Percentiles rank a stretch among this genome's conserved stretches.
Conservation (phyloP, 2,797 vertebrate genomes). For the Spheniscus humboldti region DNA sequence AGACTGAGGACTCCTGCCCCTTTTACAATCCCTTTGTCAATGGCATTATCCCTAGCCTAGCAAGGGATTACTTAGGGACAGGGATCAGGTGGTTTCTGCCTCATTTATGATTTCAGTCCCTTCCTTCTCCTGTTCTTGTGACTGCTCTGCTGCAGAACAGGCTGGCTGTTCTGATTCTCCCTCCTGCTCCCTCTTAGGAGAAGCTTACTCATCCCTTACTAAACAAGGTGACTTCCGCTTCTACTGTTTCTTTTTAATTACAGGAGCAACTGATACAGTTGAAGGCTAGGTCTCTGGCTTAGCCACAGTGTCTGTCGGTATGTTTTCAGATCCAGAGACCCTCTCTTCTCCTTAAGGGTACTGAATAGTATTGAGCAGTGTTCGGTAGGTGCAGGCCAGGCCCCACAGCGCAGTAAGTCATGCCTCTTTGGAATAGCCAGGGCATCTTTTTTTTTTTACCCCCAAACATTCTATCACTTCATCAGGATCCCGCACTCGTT, state of each 20-base stretch:
- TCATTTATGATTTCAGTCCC: background rate
- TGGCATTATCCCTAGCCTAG: background rate
- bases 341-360: background rate
- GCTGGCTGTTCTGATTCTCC: background rate
- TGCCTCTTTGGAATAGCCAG: background rate
- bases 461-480: background rate
- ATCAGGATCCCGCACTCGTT: background rate
- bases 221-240: background rate
- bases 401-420: fast-evolving
- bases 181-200: background rate
- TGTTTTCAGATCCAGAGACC: background rate
- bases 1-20: background rate
- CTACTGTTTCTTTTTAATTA: background rate
- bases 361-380: background rate
- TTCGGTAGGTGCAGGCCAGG: background rate
- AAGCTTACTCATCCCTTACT: background rate
- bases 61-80: background rate
- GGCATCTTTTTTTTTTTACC: background rate
- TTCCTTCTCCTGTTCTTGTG: background rate
- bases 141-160: background rate
- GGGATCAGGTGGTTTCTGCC: background rate
- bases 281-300: background rate
- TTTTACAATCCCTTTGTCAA: background rate
- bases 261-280: background rate
- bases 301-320: background rate